Conservation (phyloP, 2,113 vertebrate genomes). For the Albula glossodonta region DNA sequence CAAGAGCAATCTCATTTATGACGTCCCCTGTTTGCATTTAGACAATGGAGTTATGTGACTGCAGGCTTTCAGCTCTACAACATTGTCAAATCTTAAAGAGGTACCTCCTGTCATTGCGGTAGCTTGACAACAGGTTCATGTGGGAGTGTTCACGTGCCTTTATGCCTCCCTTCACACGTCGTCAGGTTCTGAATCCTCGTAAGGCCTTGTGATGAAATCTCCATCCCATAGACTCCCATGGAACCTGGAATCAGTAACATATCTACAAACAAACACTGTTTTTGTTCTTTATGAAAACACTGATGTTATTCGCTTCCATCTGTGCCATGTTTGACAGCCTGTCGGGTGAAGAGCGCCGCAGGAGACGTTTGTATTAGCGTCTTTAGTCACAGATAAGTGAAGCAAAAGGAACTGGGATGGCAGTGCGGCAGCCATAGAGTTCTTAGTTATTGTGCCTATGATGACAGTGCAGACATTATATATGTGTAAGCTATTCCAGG, state of each 20-base stretch:
- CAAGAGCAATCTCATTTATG: slow-evolving; percentile 9
- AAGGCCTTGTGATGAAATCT: not conserved
- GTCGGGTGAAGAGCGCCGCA: slow-evolving; percentile 27
- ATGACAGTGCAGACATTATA: not conserved
- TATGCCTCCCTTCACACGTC: not conserved
- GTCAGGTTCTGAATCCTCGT: not conserved
- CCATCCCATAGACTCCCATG: not conserved
- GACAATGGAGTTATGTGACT: slow-evolving; percentile 35
- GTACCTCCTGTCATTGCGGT: slow-evolving; percentile 2
- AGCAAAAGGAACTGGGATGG: not conserved
- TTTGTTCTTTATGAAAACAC: slow-evolving; percentile 6
- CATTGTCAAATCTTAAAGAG: not conserved
- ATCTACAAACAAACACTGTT: not conserved
- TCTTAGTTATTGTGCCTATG: no score
- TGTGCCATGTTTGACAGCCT: slow-evolving; percentile 25
- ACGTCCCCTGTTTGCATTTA: slow-evolving; percentile 6
- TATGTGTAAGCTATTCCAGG: not conserved
- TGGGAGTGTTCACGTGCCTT: not conserved
- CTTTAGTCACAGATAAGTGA: not conserved
- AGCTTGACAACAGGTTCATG: not conserved
- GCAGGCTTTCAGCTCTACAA: not conserved
- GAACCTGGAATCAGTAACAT: slow-evolving; percentile 17
- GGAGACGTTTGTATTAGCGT: slow-evolving; percentile 12
- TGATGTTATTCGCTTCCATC: not conserved
- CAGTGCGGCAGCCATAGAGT: not conserved